These are phyloP conservation scores for Apantesis nais DNA, from an alignment of 2,888 invertebrate species.

Conservation along the genomic window DNA sequence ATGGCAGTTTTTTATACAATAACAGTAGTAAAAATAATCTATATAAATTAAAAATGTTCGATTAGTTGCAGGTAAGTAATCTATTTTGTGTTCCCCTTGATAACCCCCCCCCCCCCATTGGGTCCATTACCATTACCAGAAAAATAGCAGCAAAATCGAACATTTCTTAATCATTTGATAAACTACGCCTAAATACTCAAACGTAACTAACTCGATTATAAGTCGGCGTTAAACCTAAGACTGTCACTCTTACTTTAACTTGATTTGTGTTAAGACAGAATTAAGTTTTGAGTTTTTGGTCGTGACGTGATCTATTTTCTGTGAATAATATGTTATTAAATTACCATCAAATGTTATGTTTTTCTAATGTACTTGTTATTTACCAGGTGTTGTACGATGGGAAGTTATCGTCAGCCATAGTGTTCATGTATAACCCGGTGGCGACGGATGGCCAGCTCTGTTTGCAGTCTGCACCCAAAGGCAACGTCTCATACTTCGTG, in stretches of 20 bases:
- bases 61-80: not conserved
- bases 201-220: not conserved
- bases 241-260: not conserved
- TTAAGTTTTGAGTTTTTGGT: not conserved
- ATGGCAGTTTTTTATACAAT: not conserved
- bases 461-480: constrained; percentile 98
- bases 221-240: not conserved
- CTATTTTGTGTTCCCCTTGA: not conserved
- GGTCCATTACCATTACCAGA: too few relatives aligned
- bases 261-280: not conserved
- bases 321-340: not conserved
- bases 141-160: not conserved
- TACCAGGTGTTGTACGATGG: constrained; percentile 98
- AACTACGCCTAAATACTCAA: not conserved
- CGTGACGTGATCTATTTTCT: not conserved
- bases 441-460: constrained; percentile 99
- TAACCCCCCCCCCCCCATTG: too few relatives aligned
- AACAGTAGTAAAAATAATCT: not conserved
- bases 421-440: constrained; percentile 99
- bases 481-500: constrained; percentile 98
- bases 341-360: too few relatives aligned
- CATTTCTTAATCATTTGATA: not conserved
- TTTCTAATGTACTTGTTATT: constrained; percentile 5
- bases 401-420: constrained; percentile 97
- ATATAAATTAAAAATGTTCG: not conserved